phyloP scores from a whole-genome alignment of 2,113 vertebrate genomes.

The Prunella fulvescens region DNA sequence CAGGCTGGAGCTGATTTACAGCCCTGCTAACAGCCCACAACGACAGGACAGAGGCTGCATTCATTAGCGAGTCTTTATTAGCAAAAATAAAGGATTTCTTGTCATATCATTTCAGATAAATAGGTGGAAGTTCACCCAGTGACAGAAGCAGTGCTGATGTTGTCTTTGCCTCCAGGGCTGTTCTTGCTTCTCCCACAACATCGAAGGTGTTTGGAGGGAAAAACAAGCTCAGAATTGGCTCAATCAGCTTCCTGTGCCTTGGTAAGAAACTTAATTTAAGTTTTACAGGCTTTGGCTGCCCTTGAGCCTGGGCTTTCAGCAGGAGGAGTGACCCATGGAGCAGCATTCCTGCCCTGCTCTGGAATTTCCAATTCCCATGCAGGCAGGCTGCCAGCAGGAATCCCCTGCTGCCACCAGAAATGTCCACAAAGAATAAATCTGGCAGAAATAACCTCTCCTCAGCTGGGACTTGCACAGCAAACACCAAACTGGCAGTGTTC shows the following conservation, averaged over 20 bases:
- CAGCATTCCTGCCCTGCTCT: not conserved
- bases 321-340: accelerated
- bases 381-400: not conserved
- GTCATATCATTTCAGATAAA: not conserved
- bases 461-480: not conserved
- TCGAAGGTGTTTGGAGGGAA: not conserved
- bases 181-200: not conserved
- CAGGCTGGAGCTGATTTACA: accelerated
- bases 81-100: not conserved
- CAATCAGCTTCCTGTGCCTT: not conserved
- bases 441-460: not conserved
- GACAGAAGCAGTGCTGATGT: not conserved
- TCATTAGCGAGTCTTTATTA: not conserved
- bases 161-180: not conserved
- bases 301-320: not conserved
- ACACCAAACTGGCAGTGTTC: not conserved
- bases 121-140: not conserved
- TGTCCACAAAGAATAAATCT: accelerated
- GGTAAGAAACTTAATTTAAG: not conserved
- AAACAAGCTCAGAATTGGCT: not conserved
- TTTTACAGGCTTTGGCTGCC: not conserved
- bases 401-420: not conserved
- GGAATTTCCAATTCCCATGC: accelerated
- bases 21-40: not conserved
- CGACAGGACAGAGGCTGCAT: not conserved